phyloP scores from a whole-genome alignment of 2,888 invertebrate genomes.

The Philhelius pedissequus region DNA sequence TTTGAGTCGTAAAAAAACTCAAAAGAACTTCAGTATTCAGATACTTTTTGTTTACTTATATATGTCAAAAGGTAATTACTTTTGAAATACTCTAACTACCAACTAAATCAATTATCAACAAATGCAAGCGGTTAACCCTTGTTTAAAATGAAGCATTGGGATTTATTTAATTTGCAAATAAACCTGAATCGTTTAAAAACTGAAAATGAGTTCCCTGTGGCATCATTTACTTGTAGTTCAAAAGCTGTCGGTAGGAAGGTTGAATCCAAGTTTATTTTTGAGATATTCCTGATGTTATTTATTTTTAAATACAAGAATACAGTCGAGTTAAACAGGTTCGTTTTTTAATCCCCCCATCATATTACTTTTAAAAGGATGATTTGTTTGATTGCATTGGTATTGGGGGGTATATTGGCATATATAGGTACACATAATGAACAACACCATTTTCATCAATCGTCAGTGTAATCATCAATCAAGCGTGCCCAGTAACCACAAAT shows the following conservation, averaged over 20 bases:
- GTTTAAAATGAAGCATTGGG: background rate
- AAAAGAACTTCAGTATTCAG: too few species aligned
- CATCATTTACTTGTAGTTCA: background rate
- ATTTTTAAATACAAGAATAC: background rate
- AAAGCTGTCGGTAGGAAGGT: too few species aligned
- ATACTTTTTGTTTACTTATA: too few species aligned
- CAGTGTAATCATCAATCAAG: constrained; percentile 56
- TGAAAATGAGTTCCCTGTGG: background rate
- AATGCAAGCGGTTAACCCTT: background rate
- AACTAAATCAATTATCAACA: background rate
- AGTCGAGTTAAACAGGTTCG: background rate
- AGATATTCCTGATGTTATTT: background rate
- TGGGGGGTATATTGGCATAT: background rate
- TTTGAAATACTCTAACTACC: too few species aligned
- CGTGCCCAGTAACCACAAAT: constrained; percentile 37
- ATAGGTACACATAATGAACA: background rate
- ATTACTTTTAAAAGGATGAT: background rate
- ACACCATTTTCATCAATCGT: background rate
- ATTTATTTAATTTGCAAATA: background rate
- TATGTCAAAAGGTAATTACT: too few species aligned
- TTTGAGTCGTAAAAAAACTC: too few species aligned
- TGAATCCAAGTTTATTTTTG: background rate
- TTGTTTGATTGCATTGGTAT: background rate
- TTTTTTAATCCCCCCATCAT: background rate
- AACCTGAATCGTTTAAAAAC: background rate